Evolutionary conservation across 2,113 vertebrate genomes (phyloP).

Genomic region (Colistium nudipinnis): DNA sequence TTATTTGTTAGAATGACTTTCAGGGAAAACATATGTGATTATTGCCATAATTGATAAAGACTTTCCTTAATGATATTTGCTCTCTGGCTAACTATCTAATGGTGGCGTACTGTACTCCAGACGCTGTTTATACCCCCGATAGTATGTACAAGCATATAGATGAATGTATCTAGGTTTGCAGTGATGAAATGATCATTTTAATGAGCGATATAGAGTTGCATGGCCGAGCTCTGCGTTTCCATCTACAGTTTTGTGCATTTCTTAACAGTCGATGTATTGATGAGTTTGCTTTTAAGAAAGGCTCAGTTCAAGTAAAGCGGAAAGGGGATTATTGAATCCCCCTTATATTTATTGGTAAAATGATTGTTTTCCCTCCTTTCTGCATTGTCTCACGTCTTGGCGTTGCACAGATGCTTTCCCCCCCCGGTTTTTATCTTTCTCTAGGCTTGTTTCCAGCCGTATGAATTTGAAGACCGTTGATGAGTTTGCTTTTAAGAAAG

Average conservation of each 20-base stretch:
- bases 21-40: not conserved
- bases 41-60: conserved; percentile 17
- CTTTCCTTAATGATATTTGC: conserved; percentile 1
- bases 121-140: too few species aligned
- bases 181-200: not conserved
- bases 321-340: not conserved
- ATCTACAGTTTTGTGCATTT: not conserved
- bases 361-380: not conserved
- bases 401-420: conserved; percentile 13
- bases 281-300: not conserved
- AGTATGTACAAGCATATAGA: too few species aligned
- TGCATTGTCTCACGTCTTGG: not conserved
- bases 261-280: not conserved
- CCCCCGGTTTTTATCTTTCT: not conserved
- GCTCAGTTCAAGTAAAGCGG: not conserved
- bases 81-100: not conserved
- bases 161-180: not conserved
- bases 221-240: not conserved
- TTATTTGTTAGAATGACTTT: conserved; percentile 12
- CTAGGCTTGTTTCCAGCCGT: not conserved
- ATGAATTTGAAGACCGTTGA: conserved; percentile 1
- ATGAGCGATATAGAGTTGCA: not conserved
- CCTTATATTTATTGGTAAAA: not conserved
- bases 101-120: too few species aligned
- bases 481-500: not conserved